phyloP scores from a whole-genome alignment of 2,797 vertebrate genomes.

The Neostethus bicornis region DNA sequence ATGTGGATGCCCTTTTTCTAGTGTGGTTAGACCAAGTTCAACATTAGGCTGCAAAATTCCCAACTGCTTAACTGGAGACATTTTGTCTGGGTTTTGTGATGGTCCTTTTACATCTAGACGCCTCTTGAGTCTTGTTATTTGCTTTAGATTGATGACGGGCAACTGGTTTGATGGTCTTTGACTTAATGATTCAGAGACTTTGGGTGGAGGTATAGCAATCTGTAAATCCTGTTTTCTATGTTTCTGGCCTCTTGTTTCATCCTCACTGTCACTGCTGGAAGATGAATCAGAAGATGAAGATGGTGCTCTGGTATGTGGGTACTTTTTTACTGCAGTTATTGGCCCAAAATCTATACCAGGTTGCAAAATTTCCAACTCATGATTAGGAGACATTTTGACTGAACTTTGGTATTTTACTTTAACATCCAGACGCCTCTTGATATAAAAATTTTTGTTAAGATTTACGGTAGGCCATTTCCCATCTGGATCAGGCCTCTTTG shows the following conservation, averaged over 20 bases:
- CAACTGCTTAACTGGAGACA: conserved; percentile 25
- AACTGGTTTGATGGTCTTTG: no score
- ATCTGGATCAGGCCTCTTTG: no score
- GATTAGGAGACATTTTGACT: rapidly evolving
- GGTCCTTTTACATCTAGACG: no score
- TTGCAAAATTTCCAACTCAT: background rate
- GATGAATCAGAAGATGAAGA: background rate
- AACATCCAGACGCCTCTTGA: conserved; percentile 16
- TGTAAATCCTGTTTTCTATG: background rate
- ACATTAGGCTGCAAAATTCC: background rate
- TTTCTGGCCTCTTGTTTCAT: conserved; percentile 6
- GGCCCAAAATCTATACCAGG: background rate
- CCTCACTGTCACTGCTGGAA: conserved; percentile 27
- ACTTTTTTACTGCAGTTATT: no score
- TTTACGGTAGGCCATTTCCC: no score
- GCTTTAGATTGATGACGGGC: conserved; percentile 22
- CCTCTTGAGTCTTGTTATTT: no score
- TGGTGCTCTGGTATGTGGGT: conserved; percentile 22
- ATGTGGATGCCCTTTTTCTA: background rate
- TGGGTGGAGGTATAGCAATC: background rate
- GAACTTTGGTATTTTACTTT: no score
- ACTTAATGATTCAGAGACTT: background rate
- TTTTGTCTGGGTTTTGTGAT: conserved; percentile 23
- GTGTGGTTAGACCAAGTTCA: background rate
- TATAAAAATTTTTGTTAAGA: no score